Base-by-base conservation (phyloP, 2,888 invertebrate species). In the Glomeris marginata region DNA sequence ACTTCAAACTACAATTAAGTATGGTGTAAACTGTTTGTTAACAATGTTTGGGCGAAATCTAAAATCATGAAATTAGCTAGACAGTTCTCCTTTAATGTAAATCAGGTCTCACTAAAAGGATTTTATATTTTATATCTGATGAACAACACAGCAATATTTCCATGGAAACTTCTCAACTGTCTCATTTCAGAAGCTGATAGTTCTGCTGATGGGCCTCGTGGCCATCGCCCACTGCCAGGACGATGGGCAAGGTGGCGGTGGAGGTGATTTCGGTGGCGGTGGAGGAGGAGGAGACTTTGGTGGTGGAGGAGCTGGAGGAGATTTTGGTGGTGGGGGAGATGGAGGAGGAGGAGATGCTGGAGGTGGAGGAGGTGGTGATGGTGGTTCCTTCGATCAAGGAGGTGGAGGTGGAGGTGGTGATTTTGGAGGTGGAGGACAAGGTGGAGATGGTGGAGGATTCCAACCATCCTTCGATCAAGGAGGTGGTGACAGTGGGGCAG, bases 201-300 rank as follows among this genome's bases (percentile, higher is more conserved):
- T 47, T 13, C 11, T 47, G 11, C 20, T 47, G 33, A 33, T 38
- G 15, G 47, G 41, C 47, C 28, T 47, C 10, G 5, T 47, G 22
- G 47, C 41, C 41, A 47, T 47, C 41, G 20, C 47, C 10, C 41
- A 41, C 33, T 47, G 47, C 21, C 47, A 47, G 13, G 47, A 47
- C 41, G 47, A 47, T 16, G 47, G 47, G n/a, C 38, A 40, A 16
- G 47, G 47, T 8, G 47, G 40, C 40, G 47, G 47, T 21, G 47
- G 47, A 21, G 47, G 47, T 18, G 46, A n/a, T n/a, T n/a, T n/a
- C n/a, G n/a, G n/a, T n/a, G n/a, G n/a, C 3, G 28, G 28, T 5
- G 28, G 28, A 28, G 28, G 6, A 28, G 28, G 28, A 28, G 28
- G 28, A 5, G 28, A 28, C 28, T 28, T 28, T 8, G 28, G 28